Evolutionary conservation across 92 coral and sea anemone genomes (phyloP).

Genomic region (Paragorgia papillata): DNA sequence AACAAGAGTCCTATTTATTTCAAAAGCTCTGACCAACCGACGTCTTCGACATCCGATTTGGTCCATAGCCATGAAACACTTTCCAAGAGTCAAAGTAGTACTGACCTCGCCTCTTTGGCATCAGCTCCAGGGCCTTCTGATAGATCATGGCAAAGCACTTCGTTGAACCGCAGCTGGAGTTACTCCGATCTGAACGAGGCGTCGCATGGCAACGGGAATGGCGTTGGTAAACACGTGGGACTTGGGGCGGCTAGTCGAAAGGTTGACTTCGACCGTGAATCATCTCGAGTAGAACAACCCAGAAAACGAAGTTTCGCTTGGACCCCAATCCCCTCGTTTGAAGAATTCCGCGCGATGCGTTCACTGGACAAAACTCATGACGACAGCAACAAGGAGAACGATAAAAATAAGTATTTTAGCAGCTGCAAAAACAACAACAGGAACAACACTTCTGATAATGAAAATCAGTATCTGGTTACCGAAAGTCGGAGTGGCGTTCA

Average conservation of each 20-base stretch:
- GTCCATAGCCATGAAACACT: not conserved
- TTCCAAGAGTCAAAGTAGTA: not conserved
- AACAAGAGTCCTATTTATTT: not conserved
- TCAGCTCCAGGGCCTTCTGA: not conserved
- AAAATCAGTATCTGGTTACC: not conserved
- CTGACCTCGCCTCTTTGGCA: not conserved
- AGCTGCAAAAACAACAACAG: not conserved
- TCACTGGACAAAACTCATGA: not conserved
- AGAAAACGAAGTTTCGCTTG: slow-evolving; percentile 49
- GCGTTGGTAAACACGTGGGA: not conserved
- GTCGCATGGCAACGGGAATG: not conserved
- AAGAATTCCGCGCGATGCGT: slow-evolving; percentile 67
- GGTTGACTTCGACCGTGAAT: not conserved
- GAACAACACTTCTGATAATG: slow-evolving; percentile 4
- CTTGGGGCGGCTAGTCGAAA: not conserved
- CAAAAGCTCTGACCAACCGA: not conserved
- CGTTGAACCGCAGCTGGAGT: slow-evolving; percentile 8
- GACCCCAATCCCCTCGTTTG: slow-evolving; percentile 82
- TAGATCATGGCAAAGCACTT: not conserved
- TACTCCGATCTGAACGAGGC: not conserved
- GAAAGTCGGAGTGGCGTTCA: not conserved
- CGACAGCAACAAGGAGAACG: not conserved
- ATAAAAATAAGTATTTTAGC: no score
- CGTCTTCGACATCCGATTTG: not conserved
- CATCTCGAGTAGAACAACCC: not conserved